Evolutionary conservation across 2,888 invertebrate genomes (phyloP), one percentile per base, ranked within the genome.

Genomic region (Patella ulyssiponensis): DNA sequence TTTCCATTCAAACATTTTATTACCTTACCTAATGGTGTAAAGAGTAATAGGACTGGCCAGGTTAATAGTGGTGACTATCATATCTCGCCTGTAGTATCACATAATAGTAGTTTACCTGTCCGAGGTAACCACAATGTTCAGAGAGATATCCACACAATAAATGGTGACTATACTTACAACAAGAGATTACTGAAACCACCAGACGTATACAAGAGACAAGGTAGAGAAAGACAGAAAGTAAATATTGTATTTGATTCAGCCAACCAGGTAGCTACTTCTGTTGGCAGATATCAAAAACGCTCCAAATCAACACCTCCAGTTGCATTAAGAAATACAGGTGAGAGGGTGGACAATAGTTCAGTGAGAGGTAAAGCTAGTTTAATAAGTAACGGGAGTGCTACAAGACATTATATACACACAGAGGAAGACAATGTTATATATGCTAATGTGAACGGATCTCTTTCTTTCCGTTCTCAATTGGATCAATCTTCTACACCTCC

Each of bases 1-100:
- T 86, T 86, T 71, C 83, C 83, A 12, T 69, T 86, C 15, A 86
- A 83, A 27, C 86, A 87, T 75, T 86, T 86, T 64, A 87, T 86
- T 71, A 85, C 87, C 53, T 77, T 86, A 69, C 86, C 85, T 51
- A 78, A 83, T 73, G 85, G 84, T 71, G 77, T 85, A 33, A 80
- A 79, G 52, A 52, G 20, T 7, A 54, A 53, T 52, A 72, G 51
- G 73, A 58, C 64, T 23, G 69, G 51, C 20, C 53, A 33, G 52
- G 70, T 69, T 53, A 70, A 69, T 33, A 51, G 53, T n/a, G 75
- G 75, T 53, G 23, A 51, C 44, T 53, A 73, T 23, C n/a, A 52
- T 20, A 23, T 15, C 17, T n/a, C 11, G n/a, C 52, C 54, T n/a
- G 52, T 51, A 53, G 9, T 53, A 17, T 23, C 52, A 17, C 7